Conservation (phyloP, 2,113 vertebrate species). For the Tachuris rubrigastra region DNA sequence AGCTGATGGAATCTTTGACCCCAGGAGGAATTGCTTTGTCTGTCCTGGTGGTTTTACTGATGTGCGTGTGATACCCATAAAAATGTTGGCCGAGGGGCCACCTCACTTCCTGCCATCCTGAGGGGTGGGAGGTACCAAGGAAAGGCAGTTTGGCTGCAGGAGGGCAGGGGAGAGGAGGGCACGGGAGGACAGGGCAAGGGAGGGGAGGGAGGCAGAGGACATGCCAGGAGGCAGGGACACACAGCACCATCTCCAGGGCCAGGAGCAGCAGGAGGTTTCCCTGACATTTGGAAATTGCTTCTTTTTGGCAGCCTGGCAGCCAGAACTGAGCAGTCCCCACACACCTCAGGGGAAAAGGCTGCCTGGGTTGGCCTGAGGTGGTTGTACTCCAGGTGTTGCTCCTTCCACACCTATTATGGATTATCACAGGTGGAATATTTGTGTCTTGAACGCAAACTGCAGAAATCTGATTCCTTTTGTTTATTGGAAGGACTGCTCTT, state of each 20-base stretch:
- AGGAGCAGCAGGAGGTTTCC: neutral
- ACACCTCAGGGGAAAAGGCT: neutral
- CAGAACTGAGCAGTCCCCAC: neutral
- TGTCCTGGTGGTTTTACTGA: neutral
- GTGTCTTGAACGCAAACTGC: neutral
- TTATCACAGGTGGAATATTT: neutral
- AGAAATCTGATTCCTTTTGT: neutral
- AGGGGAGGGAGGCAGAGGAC: neutral
- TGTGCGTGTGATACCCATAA: neutral
- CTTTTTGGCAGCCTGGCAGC: neutral
- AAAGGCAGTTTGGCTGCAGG: neutral
- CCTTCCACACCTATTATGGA: neutral
- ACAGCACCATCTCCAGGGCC: neutral
- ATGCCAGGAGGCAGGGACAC: neutral
- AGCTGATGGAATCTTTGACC: neutral
- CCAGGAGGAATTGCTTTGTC: neutral
- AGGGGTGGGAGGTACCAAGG: neutral
- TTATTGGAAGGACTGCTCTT: neutral
- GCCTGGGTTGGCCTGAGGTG: neutral
- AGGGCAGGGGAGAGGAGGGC: neutral
- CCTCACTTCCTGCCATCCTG: neutral
- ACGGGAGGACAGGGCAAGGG: too few relatives aligned
- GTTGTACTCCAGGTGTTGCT: neutral
- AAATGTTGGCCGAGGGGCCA: neutral
- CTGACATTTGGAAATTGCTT: neutral